phyloP scores from a whole-genome alignment of 1,140 invertebrate species.

The Drosophila azteca region DNA sequence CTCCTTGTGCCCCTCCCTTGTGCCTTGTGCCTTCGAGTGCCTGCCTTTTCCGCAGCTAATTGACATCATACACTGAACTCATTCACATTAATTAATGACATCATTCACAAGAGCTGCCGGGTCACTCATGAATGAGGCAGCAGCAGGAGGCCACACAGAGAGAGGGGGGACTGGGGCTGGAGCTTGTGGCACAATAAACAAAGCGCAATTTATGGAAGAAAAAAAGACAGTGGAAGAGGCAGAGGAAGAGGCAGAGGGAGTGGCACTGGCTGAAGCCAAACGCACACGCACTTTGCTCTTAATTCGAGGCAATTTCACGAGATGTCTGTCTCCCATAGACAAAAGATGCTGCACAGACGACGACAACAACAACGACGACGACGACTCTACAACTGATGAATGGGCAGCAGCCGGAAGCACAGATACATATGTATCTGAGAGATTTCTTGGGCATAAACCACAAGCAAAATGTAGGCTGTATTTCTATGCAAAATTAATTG shows the following conservation, averaged over 20 bases:
- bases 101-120: constrained; percentile 61
- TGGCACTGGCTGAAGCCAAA: constrained; percentile 7
- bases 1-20: no score
- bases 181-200: constrained; percentile 38
- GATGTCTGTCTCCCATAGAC: background rate
- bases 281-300: constrained; percentile 66
- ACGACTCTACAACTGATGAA: background rate
- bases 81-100: constrained; percentile 83
- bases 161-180: background rate
- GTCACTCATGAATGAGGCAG: constrained; percentile 38
- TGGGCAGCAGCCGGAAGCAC: constrained; percentile 29
- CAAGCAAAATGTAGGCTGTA: no score
- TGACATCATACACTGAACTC: constrained; percentile 80
- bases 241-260: background rate
- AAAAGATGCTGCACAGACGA: constrained; percentile 8
- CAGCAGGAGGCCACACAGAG: constrained; percentile 7
- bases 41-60: constrained; percentile 75
- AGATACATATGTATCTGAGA: no score
- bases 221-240: constrained; percentile 36
- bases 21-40: constrained; percentile 55
- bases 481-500: constrained; percentile 48
- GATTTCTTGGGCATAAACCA: no score
- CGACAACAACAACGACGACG: background rate
- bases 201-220: constrained; percentile 58
- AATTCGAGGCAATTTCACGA: constrained; percentile 71